Evolutionary conservation across 30 jellyfish, hydroid and myxozoan genomes (phyloP).

Genomic region (Hydractinia echinata): DNA sequence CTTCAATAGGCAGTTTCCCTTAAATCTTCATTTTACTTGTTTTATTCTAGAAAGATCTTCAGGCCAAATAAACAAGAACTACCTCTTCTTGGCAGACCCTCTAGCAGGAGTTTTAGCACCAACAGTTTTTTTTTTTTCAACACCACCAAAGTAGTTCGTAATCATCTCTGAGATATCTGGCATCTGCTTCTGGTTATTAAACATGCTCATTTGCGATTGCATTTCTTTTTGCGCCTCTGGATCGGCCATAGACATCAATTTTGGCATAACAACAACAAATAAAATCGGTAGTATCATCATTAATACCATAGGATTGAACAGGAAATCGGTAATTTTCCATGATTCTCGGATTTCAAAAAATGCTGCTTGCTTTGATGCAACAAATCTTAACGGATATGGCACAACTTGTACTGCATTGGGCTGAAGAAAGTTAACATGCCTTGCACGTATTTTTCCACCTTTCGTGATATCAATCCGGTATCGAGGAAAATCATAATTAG

Average conservation of each 20-base stretch:
- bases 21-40: too few species aligned
- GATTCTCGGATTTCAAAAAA: slow-evolving; percentile 81
- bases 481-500: slow-evolving; percentile 68
- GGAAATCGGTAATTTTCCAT: slow-evolving; percentile 80
- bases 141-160: slow-evolving; percentile 64
- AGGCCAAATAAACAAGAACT: background rate
- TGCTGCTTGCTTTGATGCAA: slow-evolving; percentile 71
- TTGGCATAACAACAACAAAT: slow-evolving; percentile 80
- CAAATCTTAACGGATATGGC: slow-evolving; percentile 75
- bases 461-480: slow-evolving; percentile 77
- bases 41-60: too few species aligned
- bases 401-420: slow-evolving; percentile 85
- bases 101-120: background rate
- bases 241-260: slow-evolving; percentile 84
- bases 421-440: slow-evolving; percentile 68
- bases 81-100: slow-evolving; percentile 21
- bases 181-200: slow-evolving; percentile 57
- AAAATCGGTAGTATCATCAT: slow-evolving; percentile 84
- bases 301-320: slow-evolving; percentile 89
- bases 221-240: slow-evolving; percentile 95
- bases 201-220: slow-evolving; percentile 77
- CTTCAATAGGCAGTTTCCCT: too few species aligned
- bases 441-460: slow-evolving; percentile 80
- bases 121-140: slow-evolving; percentile 11
- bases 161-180: slow-evolving; percentile 82